Evolutionary conservation across 2,888 invertebrate genomes (phyloP).

Genomic region (Drosophila seclusa): DNA sequence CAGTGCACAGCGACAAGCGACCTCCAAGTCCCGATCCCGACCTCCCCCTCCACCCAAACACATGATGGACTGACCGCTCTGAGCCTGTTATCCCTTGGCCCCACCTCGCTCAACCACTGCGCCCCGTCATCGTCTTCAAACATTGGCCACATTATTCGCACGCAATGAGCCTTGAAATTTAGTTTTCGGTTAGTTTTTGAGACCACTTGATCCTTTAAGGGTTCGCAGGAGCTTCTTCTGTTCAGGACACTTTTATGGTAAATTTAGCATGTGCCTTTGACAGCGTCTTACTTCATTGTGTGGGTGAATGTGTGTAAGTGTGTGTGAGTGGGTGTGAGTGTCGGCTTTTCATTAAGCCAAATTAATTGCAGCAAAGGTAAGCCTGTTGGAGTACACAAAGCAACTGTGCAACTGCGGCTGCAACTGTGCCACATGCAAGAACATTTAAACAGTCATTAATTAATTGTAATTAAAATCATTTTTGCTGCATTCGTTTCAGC

Average conservation of each 20-base stretch:
- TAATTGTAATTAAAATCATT: slow-evolving; percentile 79
- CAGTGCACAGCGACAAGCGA: slow-evolving; percentile 64
- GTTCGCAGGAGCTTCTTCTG: slow-evolving; percentile 43
- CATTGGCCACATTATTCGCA: slow-evolving; percentile 79
- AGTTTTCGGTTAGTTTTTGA: slow-evolving; percentile 77
- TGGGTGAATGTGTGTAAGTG: background rate
- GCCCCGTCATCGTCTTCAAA: slow-evolving; percentile 22
- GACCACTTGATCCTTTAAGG: slow-evolving; percentile 58
- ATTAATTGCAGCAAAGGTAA: slow-evolving; percentile 64
- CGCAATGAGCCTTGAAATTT: slow-evolving; percentile 80
- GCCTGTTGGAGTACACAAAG: slow-evolving; percentile 43
- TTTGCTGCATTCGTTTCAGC: slow-evolving; percentile 42
- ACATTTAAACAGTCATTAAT: slow-evolving; percentile 73
- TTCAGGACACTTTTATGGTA: slow-evolving; percentile 55
- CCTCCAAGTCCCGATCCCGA: slow-evolving; percentile 8
- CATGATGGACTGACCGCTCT: slow-evolving; percentile 37
- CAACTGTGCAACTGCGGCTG: slow-evolving; percentile 15
- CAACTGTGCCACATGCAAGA: slow-evolving; percentile 28
- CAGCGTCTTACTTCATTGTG: slow-evolving; percentile 46
- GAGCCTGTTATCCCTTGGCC: slow-evolving; percentile 23
- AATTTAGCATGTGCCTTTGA: slow-evolving; percentile 71
- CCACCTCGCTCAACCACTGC: slow-evolving; percentile 2
- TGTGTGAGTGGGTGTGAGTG: background rate
- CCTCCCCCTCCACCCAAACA: background rate
- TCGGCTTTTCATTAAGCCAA: slow-evolving; percentile 50